phyloP scores from a whole-genome alignment of 53 echinoderm and acorn worm species.

The Antedon mediterranea region DNA sequence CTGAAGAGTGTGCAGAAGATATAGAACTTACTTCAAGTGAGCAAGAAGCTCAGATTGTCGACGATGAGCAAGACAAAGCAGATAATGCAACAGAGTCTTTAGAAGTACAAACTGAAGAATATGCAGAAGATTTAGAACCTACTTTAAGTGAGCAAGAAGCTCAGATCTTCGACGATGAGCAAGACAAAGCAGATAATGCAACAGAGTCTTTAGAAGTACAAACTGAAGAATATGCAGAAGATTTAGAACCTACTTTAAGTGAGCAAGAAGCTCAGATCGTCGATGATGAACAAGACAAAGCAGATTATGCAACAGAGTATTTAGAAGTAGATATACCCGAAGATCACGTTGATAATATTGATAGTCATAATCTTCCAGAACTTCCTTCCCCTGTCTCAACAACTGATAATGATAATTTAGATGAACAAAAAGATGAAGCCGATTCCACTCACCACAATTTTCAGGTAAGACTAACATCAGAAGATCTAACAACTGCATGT shows the following conservation, averaged over 20 bases:
- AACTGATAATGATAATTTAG: background rate
- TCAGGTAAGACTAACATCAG: conserved; percentile 1
- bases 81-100: background rate
- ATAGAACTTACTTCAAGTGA: background rate
- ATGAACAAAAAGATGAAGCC: background rate
- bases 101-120: background rate
- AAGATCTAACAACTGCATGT: background rate
- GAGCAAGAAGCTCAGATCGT: background rate
- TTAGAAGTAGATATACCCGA: background rate
- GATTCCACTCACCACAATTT: background rate
- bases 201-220: background rate
- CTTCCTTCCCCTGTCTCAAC: background rate
- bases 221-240: background rate
- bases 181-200: background rate
- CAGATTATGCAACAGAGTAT: background rate
- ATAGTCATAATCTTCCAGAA: background rate
- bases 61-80: background rate
- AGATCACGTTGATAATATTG: background rate
- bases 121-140: background rate
- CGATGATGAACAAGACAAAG: background rate
- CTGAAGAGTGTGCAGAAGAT: conserved; percentile 1
- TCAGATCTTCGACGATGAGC: background rate
- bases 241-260: background rate
- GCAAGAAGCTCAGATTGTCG: background rate
- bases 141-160: background rate